These are phyloP conservation scores for Arbacia lixula DNA, from an alignment of 53 echinoderm and acorn worm species.

Conservation along the genomic window DNA sequence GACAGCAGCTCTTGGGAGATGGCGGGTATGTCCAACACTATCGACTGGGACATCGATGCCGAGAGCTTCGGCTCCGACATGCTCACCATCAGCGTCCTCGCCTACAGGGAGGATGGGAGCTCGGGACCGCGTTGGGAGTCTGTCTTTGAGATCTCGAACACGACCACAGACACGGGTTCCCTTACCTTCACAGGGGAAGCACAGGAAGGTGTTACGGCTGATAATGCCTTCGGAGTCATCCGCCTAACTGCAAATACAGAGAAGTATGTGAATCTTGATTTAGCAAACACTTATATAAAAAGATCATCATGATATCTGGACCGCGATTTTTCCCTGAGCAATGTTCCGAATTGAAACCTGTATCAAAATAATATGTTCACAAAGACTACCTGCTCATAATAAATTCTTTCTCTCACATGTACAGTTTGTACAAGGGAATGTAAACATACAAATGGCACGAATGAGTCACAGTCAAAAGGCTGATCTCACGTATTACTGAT, in stretches of 20 bases:
- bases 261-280: constrained; percentile 29
- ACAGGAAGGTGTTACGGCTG: constrained; percentile 57
- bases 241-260: constrained; percentile 35
- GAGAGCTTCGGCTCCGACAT: constrained; percentile 12
- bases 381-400: too few relatives aligned
- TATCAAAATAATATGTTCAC: too few relatives aligned
- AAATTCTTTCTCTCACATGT: too few relatives aligned
- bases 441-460: too few relatives aligned
- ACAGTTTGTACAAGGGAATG: too few relatives aligned
- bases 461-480: too few relatives aligned
- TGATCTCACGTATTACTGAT: too few relatives aligned
- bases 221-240: constrained; percentile 76
- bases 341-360: too few relatives aligned
- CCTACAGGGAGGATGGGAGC: constrained; percentile 62
- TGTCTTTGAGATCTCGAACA: constrained; percentile 22
- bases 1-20: constrained; percentile 51
- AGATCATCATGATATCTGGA: too few relatives aligned
- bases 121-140: constrained; percentile 52
- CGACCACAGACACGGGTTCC: constrained; percentile 42
- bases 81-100: constrained; percentile 57
- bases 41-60: constrained; percentile 56
- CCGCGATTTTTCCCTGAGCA: too few relatives aligned
- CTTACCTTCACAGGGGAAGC: constrained; percentile 59
- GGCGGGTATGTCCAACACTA: constrained; percentile 44
- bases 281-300: neutral